Evolutionary conservation across 2,888 invertebrate genomes (phyloP), one percentile per base, ranked within the genome.

Genomic region (Sinhomidia bicolor): DNA sequence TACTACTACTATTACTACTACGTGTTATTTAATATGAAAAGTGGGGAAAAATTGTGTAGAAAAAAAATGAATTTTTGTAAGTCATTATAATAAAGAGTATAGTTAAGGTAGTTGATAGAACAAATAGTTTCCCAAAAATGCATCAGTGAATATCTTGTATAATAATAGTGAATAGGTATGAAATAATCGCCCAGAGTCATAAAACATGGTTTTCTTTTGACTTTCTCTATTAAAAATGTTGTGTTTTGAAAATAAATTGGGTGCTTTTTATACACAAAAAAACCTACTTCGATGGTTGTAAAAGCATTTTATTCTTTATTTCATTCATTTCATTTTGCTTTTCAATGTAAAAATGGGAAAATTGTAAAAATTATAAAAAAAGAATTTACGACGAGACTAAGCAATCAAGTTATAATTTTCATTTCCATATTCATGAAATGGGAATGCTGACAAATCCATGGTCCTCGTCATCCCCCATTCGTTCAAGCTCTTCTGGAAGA

Each of bases 361-460:
- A 9, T 36, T 17, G 78, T 78, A 78, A 65, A 51, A 51, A 41
- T 47, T 44, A 62, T 17, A 74, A 44, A 36, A 60, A 41, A 41
- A n/a, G n/a, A n/a, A n/a, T n/a, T n/a, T n/a, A n/a, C n/a, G n/a
- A n/a, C n/a, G n/a, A n/a, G n/a, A n/a, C n/a, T n/a, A n/a, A n/a
- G n/a, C n/a, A n/a, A n/a, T n/a, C n/a, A n/a, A n/a, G n/a, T n/a
- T n/a, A n/a, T n/a, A n/a, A n/a, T n/a, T n/a, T n/a, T 17, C 20
- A 9, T n/a, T 54, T 54, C 20, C 2, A 3, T 9, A 20, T 57
- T 71, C 74, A 89, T 9, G 82, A 80, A 6, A 90, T 91, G 32
- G 91, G 90, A 88, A 91, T 91, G 68, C 90, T 90, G 54, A 90
- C 85, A 80, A 91, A 91, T 14, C 91, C 90, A 76, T 91, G 87